Conservation (phyloP, 2,797 vertebrate species). For the Lutjanus argentimaculatus region DNA sequence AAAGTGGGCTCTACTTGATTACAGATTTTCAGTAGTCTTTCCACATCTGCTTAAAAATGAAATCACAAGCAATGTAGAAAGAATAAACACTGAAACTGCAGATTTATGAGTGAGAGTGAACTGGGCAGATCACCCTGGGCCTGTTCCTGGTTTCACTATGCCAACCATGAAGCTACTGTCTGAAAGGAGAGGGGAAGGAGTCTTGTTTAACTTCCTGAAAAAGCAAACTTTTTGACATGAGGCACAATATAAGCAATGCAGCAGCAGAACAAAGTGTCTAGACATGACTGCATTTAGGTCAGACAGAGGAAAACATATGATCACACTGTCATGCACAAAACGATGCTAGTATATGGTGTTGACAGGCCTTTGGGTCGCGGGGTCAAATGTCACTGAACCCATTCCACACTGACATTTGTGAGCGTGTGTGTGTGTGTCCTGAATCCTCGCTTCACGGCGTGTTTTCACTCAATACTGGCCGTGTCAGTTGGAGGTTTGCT, state of each 20-base stretch:
- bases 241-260: constrained; percentile 70
- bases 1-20: no score
- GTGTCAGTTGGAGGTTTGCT: constrained; percentile 59
- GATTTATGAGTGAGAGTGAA: constrained; percentile 73
- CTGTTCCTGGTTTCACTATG: constrained; percentile 79
- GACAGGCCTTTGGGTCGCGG: constrained; percentile 52
- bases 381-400: constrained; percentile 80
- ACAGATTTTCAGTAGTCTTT: no score
- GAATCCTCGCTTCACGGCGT: constrained; percentile 37
- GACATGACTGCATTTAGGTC: constrained; percentile 80
- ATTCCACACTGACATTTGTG: constrained; percentile 50
- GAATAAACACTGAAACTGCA: constrained; percentile 54
- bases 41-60: no score
- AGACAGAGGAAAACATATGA: constrained; percentile 81
- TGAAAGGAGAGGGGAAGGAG: constrained; percentile 78
- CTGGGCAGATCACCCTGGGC: constrained; percentile 35
- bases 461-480: constrained; percentile 56
- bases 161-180: constrained; percentile 70
- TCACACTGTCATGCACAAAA: constrained; percentile 70
- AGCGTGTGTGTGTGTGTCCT: constrained; percentile 37
- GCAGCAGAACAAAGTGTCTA: constrained; percentile 81
- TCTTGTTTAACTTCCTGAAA: constrained; percentile 82
- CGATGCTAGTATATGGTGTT: constrained; percentile 58
- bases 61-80: constrained; percentile 8
- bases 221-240: constrained; percentile 78